These are phyloP conservation scores for Entomyzon cyanotis DNA, from an alignment of 2,113 vertebrate species.

Conservation along the genomic window DNA sequence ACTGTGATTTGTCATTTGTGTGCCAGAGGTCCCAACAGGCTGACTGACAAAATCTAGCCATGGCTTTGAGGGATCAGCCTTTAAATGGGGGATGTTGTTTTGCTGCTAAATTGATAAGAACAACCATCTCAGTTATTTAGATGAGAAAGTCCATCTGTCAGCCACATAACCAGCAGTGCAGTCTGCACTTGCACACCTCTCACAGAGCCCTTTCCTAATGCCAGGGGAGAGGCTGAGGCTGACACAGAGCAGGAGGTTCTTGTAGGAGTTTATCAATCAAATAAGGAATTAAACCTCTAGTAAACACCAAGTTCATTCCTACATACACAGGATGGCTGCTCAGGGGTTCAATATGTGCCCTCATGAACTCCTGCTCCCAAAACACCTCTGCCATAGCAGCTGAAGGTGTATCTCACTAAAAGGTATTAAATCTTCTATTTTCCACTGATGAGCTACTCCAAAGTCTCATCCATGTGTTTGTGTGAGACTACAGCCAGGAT, in stretches of 20 bases:
- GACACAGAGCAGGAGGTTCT: not conserved
- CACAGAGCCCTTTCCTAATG: rapidly evolving
- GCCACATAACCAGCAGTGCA: not conserved
- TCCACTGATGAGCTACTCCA: not conserved
- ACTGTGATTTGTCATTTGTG: not conserved
- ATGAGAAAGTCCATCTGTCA: not conserved
- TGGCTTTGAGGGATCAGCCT: not conserved
- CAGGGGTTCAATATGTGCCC: not conserved
- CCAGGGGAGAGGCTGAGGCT: not conserved
- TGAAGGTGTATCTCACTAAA: not conserved
- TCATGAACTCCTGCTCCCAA: not conserved
- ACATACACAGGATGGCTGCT: not conserved
- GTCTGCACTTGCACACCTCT: not conserved
- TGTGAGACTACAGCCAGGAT: not conserved
- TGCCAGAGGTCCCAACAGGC: not conserved
- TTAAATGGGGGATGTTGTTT: not conserved
- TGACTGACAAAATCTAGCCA: not conserved
- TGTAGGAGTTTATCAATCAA: not conserved
- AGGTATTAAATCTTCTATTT: not conserved
- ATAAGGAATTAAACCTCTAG: not conserved
- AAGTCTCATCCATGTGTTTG: rapidly evolving
- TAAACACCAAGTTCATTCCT: not conserved
- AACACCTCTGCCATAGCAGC: not conserved
- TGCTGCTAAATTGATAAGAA: not conserved
- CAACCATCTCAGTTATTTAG: not conserved